These are phyloP conservation scores for Mystacides longicornis DNA, from an alignment of 2,888 invertebrate species.

Conservation along the genomic window DNA sequence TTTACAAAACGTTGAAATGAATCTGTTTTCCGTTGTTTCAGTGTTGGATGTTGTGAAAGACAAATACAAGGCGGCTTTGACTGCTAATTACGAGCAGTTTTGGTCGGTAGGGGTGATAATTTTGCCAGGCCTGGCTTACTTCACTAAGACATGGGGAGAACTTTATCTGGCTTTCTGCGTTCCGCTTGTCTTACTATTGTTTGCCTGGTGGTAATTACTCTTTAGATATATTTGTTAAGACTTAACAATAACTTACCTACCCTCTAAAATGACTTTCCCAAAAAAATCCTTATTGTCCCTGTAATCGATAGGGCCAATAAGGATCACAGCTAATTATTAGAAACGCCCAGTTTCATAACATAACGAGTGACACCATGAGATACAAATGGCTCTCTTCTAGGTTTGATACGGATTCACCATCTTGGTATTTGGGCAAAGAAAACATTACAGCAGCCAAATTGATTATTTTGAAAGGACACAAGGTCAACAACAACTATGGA, in stretches of 20 bases:
- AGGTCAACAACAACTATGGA: slow-evolving; percentile 35
- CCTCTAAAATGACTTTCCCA: no score
- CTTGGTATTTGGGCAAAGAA: slow-evolving; percentile 36
- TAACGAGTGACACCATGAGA: no score
- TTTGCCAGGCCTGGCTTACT: slow-evolving; percentile 35
- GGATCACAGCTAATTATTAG: no score
- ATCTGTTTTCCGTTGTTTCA: no score
- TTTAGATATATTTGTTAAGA: no score
- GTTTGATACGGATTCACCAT: slow-evolving; percentile 43
- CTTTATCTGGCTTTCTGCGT: slow-evolving; percentile 40
- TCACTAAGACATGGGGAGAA: slow-evolving; percentile 36
- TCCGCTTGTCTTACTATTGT: slow-evolving; percentile 36
- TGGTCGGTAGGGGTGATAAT: slow-evolving; percentile 42
- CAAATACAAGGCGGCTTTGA: slow-evolving; percentile 34
- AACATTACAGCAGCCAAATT: slow-evolving; percentile 33
- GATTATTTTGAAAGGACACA: slow-evolving; percentile 34
- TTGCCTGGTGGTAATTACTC: slow-evolving; percentile 32
- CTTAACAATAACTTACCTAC: no score
- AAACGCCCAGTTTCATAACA: no score
- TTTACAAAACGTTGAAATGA: no score
- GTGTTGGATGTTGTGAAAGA: slow-evolving; percentile 40
- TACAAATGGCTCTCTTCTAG: no score
- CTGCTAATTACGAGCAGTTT: slow-evolving; percentile 39
- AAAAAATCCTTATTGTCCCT: no score
- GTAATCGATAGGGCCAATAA: no score